Percentiles rank a stretch among this genome's conserved stretches.
phyloP scores from a whole-genome alignment of 1,140 invertebrate species.

The Euura lappo region DNA sequence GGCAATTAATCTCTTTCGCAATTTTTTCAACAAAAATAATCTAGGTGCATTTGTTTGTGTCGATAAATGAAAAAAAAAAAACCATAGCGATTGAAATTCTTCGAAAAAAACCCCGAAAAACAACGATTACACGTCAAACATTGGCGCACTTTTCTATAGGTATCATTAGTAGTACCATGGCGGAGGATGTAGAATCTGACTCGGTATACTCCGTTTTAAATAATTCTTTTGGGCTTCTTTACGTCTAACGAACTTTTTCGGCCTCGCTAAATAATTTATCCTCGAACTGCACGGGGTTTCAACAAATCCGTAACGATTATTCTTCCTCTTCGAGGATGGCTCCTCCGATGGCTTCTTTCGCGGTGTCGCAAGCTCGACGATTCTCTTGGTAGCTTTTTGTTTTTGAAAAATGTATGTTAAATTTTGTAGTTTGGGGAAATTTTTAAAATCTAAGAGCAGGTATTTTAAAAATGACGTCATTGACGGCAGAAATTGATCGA shows the following conservation, averaged over 20 bases:
- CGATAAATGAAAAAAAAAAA: too few species aligned
- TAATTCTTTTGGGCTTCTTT: background rate
- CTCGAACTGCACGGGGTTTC: conserved; percentile 16
- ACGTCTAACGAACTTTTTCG: background rate
- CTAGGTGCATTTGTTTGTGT: too few species aligned
- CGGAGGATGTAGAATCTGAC: background rate
- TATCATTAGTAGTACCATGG: background rate
- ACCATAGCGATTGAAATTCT: too few species aligned
- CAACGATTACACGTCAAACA: too few species aligned
- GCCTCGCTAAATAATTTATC: background rate
- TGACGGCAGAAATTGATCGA: background rate
- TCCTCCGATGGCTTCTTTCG: conserved; percentile 11
- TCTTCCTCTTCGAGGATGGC: conserved; percentile 3
- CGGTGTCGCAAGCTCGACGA: conserved; percentile 32
- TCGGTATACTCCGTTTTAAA: background rate
- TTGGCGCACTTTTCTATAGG: background rate
- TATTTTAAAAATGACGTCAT: background rate
- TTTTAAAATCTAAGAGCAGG: background rate
- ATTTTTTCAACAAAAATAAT: too few species aligned
- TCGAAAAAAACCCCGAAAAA: too few species aligned
- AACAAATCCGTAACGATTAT: background rate
- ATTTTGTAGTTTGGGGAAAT: background rate
- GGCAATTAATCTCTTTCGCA: too few species aligned
- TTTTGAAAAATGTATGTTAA: background rate
- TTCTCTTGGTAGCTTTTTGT: conserved; percentile 24